Evolutionary conservation across 37 sponge, comb jelly and placozoan species (phyloP), one percentile per base, ranked within the genome.

Genomic region (Lycopodina hypogea): DNA sequence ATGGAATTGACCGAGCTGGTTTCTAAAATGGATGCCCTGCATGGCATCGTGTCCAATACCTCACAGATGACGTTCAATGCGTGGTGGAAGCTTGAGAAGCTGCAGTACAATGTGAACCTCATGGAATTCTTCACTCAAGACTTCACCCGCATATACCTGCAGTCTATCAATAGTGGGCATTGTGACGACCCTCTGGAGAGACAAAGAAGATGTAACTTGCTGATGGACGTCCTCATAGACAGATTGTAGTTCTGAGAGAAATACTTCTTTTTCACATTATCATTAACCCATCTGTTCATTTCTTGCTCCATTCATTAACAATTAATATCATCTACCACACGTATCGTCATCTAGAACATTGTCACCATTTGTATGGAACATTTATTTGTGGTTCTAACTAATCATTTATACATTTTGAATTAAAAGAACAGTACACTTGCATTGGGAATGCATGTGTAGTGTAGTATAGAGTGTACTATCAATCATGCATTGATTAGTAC

Each of bases 81-180:
- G 0, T 74, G 72, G 29, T 87, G 76, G 69, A 68, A 61, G 29
- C 74, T 91, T 0, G 57, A 68, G 2, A 56, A 53, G 18, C 60
- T 64, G 0, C n/a, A 30, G 7, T 87, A 87, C 61, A 45, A 91
- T 45, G 66, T 64, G 7, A 53, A 34, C 18, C 78, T 91, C n/a
- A 87, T 83, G 64, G 88, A 87, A 71, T 91, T 81, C 42, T 87
- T 91, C 52, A 57, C 79, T 72, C 78, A 79, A 40, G 92, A 91
- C 34, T 69, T 48, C 68, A 68, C 78, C 0, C 77, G 84, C 19
- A 59, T 59, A 53, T 72, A 84, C 50, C 56, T 91, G 41, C 88
- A 80, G 45, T 61, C 75, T 21, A 83, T 91, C 57, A 59, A 59
- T 17, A 75, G 74, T 29, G 71, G 75, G 4, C 74, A 42, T 18